Conservation (phyloP, 2,113 vertebrate genomes). For the Noctilio leporinus region DNA sequence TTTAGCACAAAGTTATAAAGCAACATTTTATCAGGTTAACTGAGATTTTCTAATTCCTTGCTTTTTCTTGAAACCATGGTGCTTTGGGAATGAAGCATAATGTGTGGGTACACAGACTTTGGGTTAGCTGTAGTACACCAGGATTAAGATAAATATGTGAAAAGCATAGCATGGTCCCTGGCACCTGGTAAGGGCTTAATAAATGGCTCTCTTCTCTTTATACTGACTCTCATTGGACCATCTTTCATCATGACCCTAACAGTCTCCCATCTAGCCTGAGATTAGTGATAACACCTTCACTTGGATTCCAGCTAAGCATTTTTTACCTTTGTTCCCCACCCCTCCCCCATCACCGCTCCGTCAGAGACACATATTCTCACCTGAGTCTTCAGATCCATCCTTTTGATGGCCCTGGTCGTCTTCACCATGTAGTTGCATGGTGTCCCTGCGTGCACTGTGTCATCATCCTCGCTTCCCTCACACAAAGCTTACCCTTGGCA, state of each 20-base stretch:
- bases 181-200: not conserved
- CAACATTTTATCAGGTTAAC: not conserved
- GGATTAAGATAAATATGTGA: not conserved
- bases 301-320: not conserved
- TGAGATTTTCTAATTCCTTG: not conserved
- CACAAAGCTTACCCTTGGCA: not conserved
- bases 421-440: not conserved
- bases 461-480: not conserved
- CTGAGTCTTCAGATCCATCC: not conserved
- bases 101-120: rapidly evolving
- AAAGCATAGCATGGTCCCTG: not conserved
- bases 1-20: not conserved
- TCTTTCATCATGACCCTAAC: not conserved
- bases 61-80: not conserved
- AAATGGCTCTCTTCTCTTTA: not conserved
- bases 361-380: not conserved
- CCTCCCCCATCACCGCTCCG: not conserved
- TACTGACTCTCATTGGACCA: not conserved
- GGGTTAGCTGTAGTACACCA: not conserved
- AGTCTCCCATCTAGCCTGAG: not conserved
- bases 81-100: not conserved
- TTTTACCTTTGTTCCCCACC: not conserved
- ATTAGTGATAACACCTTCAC: not conserved
- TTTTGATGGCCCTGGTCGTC: not conserved
- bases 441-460: not conserved